These are phyloP conservation scores for Polyergus mexicanus DNA, from an alignment of 1,140 invertebrate species.

Conservation along the genomic window DNA sequence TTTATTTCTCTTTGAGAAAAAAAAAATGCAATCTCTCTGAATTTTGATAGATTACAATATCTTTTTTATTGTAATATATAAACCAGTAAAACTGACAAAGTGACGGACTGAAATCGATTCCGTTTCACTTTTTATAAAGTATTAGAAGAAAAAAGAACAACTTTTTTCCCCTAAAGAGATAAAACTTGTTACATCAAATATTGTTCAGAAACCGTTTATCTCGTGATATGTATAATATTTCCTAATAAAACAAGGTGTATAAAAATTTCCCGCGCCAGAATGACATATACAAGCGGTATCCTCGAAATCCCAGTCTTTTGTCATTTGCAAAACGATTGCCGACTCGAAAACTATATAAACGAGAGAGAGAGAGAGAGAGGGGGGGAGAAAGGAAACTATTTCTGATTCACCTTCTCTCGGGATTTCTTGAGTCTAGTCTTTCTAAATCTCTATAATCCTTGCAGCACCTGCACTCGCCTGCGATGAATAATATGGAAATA, in stretches of 20 bases:
- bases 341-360: background rate
- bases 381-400: background rate
- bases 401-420: background rate
- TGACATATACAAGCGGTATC: background rate
- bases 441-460: background rate
- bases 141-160: background rate
- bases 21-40: background rate
- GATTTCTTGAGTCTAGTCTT: background rate
- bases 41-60: background rate
- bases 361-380: background rate
- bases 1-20: background rate
- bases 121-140: background rate
- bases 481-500: background rate
- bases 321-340: background rate
- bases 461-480: background rate
- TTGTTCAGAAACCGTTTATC: background rate
- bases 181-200: background rate
- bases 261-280: slow-evolving; percentile 14
- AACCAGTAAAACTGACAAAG: no score
- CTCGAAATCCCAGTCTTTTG: background rate
- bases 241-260: background rate
- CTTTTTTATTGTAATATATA: background rate
- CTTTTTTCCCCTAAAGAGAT: background rate
- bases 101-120: slow-evolving; percentile 3
- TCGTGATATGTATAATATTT: background rate